Base-by-base conservation (phyloP, 2,888 invertebrate species). In the Hirtodrosophila cameraria region DNA sequence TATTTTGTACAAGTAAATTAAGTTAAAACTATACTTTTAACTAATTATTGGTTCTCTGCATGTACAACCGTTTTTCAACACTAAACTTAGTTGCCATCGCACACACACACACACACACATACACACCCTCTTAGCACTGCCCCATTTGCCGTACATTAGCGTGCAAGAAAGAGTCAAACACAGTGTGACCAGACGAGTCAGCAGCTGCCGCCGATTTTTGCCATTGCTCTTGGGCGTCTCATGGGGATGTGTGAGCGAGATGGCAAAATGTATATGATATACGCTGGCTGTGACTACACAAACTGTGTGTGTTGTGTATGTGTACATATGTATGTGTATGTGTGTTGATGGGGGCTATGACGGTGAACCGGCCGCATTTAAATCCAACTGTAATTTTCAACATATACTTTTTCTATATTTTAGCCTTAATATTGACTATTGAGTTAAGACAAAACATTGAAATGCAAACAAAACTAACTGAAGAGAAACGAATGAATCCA, bases 21-120 rank as follows among this genome's bases (percentile, higher is more conserved):
- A 71, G 74, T 69, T 83, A 60, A 72, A 77, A 67, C 70, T 76
- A 72, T 75, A 67, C 70, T 76, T 73, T 67, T 53, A 73, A 81
- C 70, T 81, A 81, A 84, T 84, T 78, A 81, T 78, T 77, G 38
- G 53, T 76, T 41, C 53, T 71, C 58, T 46, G 45, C 25, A 42
- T 52, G 35, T 11, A 18, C 12, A 39, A 55, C 54, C 31, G 60
- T 74, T 80, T 70, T 74, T 36, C 80, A 80, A 80, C 80, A 80
- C 80, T 84, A 28, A 35, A 49, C 20, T 63, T 30, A 55, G 50
- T 63, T 70, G 58, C 45, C 58, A 68, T 62, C 62, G 57, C 67
- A 54, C 64, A 38, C 66, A 74, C 59, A 65, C 72, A 59, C 23
- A 53, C 16, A 61, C 58, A 63, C 39, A 57, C 46, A 43, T 23